Conservation (phyloP, 2,113 vertebrate species). For the Plecturocebus donacophilus region DNA sequence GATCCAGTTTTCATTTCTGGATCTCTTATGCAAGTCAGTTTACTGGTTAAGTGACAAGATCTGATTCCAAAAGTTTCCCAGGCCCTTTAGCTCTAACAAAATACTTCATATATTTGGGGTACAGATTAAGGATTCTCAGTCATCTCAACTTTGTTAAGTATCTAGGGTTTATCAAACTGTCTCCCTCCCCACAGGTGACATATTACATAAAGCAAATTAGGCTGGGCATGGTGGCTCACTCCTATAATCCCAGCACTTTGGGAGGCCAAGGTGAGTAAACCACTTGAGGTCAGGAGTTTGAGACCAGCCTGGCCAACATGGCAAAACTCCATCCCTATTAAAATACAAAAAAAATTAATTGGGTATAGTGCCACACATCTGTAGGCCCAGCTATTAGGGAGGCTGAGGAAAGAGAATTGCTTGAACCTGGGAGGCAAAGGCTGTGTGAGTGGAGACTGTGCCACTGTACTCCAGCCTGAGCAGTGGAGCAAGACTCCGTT, state of each 20-base stretch:
- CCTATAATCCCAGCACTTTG: not conserved
- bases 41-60: constrained; percentile 10
- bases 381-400: not conserved
- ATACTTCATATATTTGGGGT: not conserved
- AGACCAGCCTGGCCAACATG: not conserved
- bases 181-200: not conserved
- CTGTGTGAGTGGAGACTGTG: not conserved
- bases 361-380: not conserved
- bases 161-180: not conserved
- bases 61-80: constrained; percentile 24
- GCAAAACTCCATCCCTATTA: not conserved
- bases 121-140: not conserved
- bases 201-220: constrained; percentile 23
- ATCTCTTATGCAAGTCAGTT: constrained; percentile 14
- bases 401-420: not conserved
- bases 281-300: not conserved
- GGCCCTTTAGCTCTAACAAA: not conserved
- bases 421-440: not conserved
- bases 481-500: not conserved
- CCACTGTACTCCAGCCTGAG: not conserved
- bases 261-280: not conserved
- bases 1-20: constrained; percentile 4
- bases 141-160: not conserved
- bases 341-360: not conserved
- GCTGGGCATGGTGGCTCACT: not conserved